Evolutionary conservation across 2,113 vertebrate species (phyloP).

Genomic region (Apaloderma vittatum): DNA sequence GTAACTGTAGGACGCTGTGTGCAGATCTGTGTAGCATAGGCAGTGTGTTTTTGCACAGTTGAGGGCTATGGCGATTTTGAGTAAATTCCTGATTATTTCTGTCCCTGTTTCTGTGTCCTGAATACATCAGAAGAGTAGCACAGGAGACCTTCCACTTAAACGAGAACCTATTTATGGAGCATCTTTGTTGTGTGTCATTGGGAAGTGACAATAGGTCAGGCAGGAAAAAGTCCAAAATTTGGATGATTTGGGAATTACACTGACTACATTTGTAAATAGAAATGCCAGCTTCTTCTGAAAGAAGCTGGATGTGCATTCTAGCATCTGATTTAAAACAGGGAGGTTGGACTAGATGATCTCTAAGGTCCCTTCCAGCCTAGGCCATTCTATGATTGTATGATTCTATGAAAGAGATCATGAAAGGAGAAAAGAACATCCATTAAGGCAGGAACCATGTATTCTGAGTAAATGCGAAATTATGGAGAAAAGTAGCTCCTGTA

Average conservation of each 20-base stretch:
- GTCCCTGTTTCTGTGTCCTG: background rate
- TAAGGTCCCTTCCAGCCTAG: too few species aligned
- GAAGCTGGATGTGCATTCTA: background rate
- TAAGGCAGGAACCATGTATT: background rate
- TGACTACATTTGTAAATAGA: background rate
- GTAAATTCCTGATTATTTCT: constrained; percentile 4
- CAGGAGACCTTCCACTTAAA: background rate
- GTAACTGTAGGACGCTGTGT: background rate
- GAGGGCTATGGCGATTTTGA: background rate
- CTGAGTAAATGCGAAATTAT: background rate
- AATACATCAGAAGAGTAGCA: background rate
- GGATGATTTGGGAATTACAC: background rate
- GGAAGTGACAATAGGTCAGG: constrained; percentile 20
- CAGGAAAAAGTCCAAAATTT: background rate
- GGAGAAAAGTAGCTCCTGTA: background rate
- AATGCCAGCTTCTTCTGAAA: background rate
- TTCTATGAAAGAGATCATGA: background rate
- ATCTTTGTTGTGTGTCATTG: background rate
- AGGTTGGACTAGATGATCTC: too few species aligned
- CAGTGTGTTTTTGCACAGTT: background rate
- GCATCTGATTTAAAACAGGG: too few species aligned
- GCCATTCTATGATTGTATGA: too few species aligned
- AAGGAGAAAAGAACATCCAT: background rate
- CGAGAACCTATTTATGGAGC: constrained; percentile 6
- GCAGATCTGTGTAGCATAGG: background rate